Evolutionary conservation across 2,797 vertebrate species (phyloP), one percentile per base, ranked within the genome.

Genomic region (Danio jaintianensis): DNA sequence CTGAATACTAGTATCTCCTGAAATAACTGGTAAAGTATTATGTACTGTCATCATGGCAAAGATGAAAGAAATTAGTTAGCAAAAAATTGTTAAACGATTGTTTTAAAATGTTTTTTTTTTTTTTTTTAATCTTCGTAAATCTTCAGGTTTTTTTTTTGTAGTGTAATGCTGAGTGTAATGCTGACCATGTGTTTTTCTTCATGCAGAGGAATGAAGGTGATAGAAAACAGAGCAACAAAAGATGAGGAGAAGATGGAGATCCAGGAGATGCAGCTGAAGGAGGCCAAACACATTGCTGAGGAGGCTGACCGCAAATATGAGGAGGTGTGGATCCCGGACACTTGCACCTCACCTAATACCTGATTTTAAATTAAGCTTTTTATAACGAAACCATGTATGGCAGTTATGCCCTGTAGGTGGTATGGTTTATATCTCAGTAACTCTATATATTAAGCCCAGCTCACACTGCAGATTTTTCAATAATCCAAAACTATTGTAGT

Each of bases 201-300:
- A 3, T 29, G 29, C 91, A 99, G 98, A 91, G 98, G 98, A 29
- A 99, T 99, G 97, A 99, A 99, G 90, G 98, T 99, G 75, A 99
- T 99, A 0, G 98, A 99, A 88, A 99, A 98, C 93, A 93, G 98
- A 81, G 98, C 98, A 6, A 95, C 96, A 94, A 99, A 99, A 90
- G 98, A 99, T 0, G 97, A 99, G 90, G 98, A 99, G 92, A 99
- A 98, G 88, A 99, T 99, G 98, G 98, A 99, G 89, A 97, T 99
- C 69, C 98, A 99, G 88, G 98, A 99, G 90, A 95, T 98, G 94
- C 98, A 99, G 86, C 92, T 99, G 86, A 99, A 99, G 85, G 98
- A 99, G 88, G 98, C 98, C n/a, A 98, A 99, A 89, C 97, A 99
- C 88, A 99, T 99, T 0, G 97, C 98, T 0, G 97, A 99, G 84